Evolutionary conservation across 2,113 vertebrate species (phyloP), one percentile per base, ranked within the genome.

Genomic region (Prochilodus magdalenae): DNA sequence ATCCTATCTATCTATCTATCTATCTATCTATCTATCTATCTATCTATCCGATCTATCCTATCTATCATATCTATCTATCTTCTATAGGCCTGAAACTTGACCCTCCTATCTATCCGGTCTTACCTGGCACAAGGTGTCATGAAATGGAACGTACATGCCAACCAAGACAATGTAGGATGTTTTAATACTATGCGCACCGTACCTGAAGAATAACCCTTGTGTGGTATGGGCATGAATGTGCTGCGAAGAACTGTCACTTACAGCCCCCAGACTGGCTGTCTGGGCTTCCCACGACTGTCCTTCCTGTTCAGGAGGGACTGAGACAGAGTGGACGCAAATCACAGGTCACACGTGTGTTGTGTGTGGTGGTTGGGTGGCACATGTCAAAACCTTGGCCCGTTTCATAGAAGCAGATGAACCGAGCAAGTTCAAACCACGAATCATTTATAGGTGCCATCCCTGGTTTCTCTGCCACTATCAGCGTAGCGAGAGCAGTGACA

Each of bases 361-460:
- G 63, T 24, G 47, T 59, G 51, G 55, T n/a, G n/a, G n/a, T n/a
- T n/a, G n/a, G n/a, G n/a, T n/a, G n/a, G n/a, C n/a, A 18, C 30
- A 22, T 74, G 73, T n/a, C 30, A 30, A 57, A 62, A 40, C 11
- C n/a, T n/a, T 62, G 69, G 15, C 62, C 40, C 20, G n/a, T n/a
- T 29, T 8, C 67, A 49, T 27, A 73, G 14, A 65, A n/a, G n/a
- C n/a, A 29, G 67, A 80, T 63, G 57, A 72, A 60, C 29, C 13
- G 29, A 67, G 12, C 67, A 67, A 62, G 71, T 60, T 30, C 59
- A n/a, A 72, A 51, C 77, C 70, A 36, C 70, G 44, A 70, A 79
- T 72, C 18, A 72, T 80, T 80, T 15, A 80, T 36, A 51, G 40
- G n/a, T n/a, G 24, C 70, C 40, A 24, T 51, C 57, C 30, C 72